Evolutionary conservation across 2,797 vertebrate genomes (phyloP), one percentile per base, ranked within the genome.

Genomic region (Tauraco hartlaubi): DNA sequence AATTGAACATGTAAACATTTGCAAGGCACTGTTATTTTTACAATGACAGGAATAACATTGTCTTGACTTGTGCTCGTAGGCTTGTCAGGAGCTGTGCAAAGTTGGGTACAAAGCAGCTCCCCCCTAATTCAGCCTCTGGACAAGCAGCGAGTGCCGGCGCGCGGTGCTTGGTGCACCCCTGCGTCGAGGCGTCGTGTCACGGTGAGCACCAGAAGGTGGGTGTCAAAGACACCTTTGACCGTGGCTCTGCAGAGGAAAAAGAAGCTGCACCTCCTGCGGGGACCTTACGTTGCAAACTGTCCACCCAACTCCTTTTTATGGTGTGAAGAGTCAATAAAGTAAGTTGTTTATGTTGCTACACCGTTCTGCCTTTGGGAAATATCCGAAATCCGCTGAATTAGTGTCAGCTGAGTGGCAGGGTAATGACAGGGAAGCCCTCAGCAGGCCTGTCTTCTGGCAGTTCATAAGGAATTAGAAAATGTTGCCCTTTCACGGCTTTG

Each of bases 1-100:
- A 93, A 86, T 78, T 86, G 90, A 90, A 72, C 69, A 37, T n/a
- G 66, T 90, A 93, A 95, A 94, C 92, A 90, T 94, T 92, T 95
- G 79, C 80, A 94, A 94, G 79, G 54, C 43, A 61, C 66, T 94
- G 79, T 88, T 95, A 51, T 90, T 88, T 90, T 73, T 84, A 81
- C 19, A 63, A 21, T 88, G 73, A 25, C 52, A 35, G 37, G 72
- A 92, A 68, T 77, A 95, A 66, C 43, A 25, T 48, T 55, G n/a
- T 69, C 58, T 84, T 86, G 66, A 66, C 58, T 90, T 75, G 33
- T 63, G 58, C 55, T 88, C 43, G 3, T 29, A 84, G 31, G 54
- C 61, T 72, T 90, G 46, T 67, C 68, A 91, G 51, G 63, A 81
- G 43, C 82, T 81, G 26, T 16, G 48, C 48, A 88, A 72, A 84